Percentiles rank a stretch among this genome's conserved stretches.
These are phyloP conservation scores for Pelagia noctiluca DNA, from an alignment of 30 jellyfish, hydroid and myxozoan species.

Conservation along the genomic window DNA sequence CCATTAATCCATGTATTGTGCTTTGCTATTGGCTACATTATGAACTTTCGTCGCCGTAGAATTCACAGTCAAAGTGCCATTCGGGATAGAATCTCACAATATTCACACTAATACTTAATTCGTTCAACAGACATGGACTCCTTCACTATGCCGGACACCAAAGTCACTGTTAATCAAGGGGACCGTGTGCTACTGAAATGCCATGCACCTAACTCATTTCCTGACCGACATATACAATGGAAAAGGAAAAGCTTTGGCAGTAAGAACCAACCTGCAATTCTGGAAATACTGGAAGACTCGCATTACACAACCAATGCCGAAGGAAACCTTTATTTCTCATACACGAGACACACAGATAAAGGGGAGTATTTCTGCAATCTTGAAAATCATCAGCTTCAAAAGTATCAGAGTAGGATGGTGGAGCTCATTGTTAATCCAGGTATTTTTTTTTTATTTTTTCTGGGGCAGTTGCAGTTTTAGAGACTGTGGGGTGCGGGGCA, in stretches of 20 bases:
- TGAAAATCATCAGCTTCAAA: conserved; percentile 79
- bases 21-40: too few relatives aligned
- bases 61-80: too few relatives aligned
- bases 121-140: conserved; percentile 93
- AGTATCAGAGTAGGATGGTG: conserved; percentile 77
- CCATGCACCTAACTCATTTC: conserved; percentile 97
- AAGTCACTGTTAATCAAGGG: conserved; percentile 86
- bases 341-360: conserved; percentile 73
- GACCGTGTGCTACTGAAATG: conserved; percentile 81
- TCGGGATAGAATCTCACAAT: neutral
- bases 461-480: neutral
- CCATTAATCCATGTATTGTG: too few relatives aligned
- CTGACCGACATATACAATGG: conserved; percentile 93
- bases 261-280: conserved; percentile 44
- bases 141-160: conserved; percentile 77
- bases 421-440: conserved; percentile 84
- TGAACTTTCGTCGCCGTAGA: too few relatives aligned
- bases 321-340: conserved; percentile 93
- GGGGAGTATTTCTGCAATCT: conserved; percentile 89
- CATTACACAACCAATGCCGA: conserved; percentile 82
- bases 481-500: neutral
- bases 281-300: conserved; percentile 75
- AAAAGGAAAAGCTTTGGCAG: conserved; percentile 52
- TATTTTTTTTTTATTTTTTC: conserved; percentile 25
- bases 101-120: neutral